Evolutionary conservation across 2,888 invertebrate genomes (phyloP), one percentile per base, ranked within the genome.

Genomic region (Alcis repandata): DNA sequence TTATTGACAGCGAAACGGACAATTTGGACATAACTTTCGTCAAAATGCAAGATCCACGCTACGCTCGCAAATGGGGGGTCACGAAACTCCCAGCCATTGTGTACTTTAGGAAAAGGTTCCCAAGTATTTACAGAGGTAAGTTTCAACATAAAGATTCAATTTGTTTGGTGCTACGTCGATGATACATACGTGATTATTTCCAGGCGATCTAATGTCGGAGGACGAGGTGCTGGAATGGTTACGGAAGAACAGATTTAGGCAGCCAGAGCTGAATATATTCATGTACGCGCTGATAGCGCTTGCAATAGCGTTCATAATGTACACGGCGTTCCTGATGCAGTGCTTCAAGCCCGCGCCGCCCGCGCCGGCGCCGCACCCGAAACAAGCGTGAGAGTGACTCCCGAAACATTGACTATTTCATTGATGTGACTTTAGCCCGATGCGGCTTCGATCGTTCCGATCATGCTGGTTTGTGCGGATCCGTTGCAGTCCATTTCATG

Each of bases 1-100:
- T 97, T 75, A 98, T 99, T 75, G 99, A 99, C 82, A 97, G 98
- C 76, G 98, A 99, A 90, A 98, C 98, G 0, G 98, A 98, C 83
- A 98, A 98, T 87, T 94, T 98, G 81, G 98, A 98, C 81, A 98
- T 98, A 71, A 98, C 98, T 1, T 98, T 98, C 85, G 98, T 98
- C 0, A 98, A 98, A 90, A 98, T 98, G 96, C 96, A 97, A 62
- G 98, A 98, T 86, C 95, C 97, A 0, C 95, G 98, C 43, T 98
- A 98, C 84, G 98, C 98, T 13, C 95, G 97, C 59, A 98, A 98
- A 90, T 98, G 98, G 97, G 98, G 98, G 20, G 98, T 98, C 15
- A 97, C 97, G 0, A 97, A 97, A 84, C 91, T 98, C 68, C 98
- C 98, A 11, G 97, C 98, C 1, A 96, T 98, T 73, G 98, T 98